Conservation (phyloP, 2,113 vertebrate genomes). For the Pteruthius melanotis region DNA sequence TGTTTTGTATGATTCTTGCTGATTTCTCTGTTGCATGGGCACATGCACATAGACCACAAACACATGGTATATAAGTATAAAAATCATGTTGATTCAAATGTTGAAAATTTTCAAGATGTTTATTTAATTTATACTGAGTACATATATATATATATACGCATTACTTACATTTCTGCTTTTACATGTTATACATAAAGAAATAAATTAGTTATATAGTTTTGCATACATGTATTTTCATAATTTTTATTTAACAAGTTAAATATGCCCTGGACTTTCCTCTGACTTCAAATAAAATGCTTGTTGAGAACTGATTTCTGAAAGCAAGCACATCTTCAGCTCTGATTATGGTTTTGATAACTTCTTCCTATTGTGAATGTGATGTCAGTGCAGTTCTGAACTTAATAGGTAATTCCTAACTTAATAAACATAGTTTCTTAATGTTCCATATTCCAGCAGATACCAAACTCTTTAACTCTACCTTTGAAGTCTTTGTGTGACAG, state of each 20-base stretch:
- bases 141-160: not conserved
- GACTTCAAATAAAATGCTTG: not conserved
- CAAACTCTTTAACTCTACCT: not conserved
- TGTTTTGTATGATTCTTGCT: not conserved
- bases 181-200: not conserved
- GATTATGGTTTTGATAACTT: constrained; percentile 42
- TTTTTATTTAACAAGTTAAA: not conserved
- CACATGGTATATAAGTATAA: not conserved
- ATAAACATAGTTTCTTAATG: not conserved
- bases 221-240: not conserved
- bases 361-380: constrained; percentile 17
- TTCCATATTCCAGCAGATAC: not conserved
- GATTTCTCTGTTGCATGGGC: not conserved
- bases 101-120: not conserved
- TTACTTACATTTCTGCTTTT: not conserved
- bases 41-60: not conserved
- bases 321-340: constrained; percentile 11
- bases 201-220: not conserved
- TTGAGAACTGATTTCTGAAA: not conserved
- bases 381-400: not conserved
- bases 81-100: not conserved
- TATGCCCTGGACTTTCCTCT: not conserved
- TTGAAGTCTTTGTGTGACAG: not conserved
- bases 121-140: not conserved
- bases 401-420: not conserved